A percentile compares a stretch with the other conserved stretches of the same genome.
These are phyloP conservation scores for Ochropacha duplaris DNA, from an alignment of 2,888 invertebrate genomes.

Conservation along the genomic window DNA sequence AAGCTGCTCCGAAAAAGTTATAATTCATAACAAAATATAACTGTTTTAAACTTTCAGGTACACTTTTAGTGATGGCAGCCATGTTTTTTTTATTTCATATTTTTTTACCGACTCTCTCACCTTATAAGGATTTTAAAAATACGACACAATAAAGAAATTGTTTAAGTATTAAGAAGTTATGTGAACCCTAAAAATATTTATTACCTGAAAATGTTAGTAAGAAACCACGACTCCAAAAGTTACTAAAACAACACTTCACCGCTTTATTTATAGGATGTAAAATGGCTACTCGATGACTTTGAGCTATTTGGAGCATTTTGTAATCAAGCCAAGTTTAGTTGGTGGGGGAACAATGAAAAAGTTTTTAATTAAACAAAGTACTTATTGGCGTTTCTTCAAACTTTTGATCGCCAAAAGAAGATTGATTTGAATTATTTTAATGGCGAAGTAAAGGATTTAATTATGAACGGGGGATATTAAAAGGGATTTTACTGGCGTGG, in stretches of 20 bases:
- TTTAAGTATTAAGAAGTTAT: too few species aligned
- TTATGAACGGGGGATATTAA: slow-evolving; percentile 5
- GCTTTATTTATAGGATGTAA: slow-evolving; percentile 31
- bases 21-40: too few species aligned
- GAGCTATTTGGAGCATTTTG: slow-evolving; percentile 48
- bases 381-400: slow-evolving; percentile 50
- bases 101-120: too few species aligned
- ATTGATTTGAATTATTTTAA: slow-evolving; percentile 48
- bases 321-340: slow-evolving; percentile 49
- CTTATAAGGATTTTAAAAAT: too few species aligned
- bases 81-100: too few species aligned
- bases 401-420: slow-evolving; percentile 33
- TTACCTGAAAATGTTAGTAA: too few species aligned
- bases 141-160: too few species aligned
- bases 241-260: slow-evolving; percentile 12
- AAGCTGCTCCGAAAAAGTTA: too few species aligned
- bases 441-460: slow-evolving; percentile 11
- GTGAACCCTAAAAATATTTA: too few species aligned
- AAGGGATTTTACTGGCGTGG: background rate
- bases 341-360: slow-evolving; percentile 44
- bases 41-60: too few species aligned
- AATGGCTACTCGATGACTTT: slow-evolving; percentile 39
- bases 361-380: slow-evolving; percentile 60
- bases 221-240: background rate
- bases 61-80: too few species aligned